Conservation (phyloP, 2,113 vertebrate genomes). For the Madoqua kirkii region DNA sequence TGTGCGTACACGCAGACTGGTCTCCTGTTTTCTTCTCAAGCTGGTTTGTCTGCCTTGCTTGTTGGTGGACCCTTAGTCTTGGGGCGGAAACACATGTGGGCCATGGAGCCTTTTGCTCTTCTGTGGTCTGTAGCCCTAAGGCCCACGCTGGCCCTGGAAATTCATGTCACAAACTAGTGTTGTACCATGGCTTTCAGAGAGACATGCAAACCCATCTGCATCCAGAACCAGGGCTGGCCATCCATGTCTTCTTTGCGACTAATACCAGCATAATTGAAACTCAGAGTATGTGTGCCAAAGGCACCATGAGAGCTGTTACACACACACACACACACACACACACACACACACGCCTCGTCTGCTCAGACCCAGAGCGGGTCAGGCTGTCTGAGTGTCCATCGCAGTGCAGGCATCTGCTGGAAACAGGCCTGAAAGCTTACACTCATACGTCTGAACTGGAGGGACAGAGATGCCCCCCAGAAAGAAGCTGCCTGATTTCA, state of each 20-base stretch:
- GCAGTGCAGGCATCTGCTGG: not conserved
- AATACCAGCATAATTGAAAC: not conserved
- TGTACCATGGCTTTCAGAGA: not conserved
- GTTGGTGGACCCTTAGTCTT: too few species aligned
- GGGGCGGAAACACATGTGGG: not conserved
- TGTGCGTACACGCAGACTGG: accelerated
- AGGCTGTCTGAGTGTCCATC: not conserved
- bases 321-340: too few species aligned
- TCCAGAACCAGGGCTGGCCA: not conserved
- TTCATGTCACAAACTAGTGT: not conserved
- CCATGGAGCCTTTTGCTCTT: accelerated
- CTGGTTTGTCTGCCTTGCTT: not conserved
- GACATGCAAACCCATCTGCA: not conserved
- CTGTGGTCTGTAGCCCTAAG: not conserved
- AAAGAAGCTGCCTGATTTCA: not conserved
- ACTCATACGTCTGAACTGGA: not conserved
- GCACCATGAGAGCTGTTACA: accelerated
- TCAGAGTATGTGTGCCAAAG: not conserved
- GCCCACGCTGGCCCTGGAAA: not conserved
- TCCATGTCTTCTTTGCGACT: not conserved
- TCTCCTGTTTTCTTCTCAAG: not conserved
- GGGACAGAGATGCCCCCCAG: not conserved
- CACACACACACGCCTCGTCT: too few species aligned
- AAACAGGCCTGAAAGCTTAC: not conserved
- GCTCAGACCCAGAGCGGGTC: accelerated